Conservation (phyloP, 2,113 vertebrate genomes). For the Scolopax mira region DNA sequence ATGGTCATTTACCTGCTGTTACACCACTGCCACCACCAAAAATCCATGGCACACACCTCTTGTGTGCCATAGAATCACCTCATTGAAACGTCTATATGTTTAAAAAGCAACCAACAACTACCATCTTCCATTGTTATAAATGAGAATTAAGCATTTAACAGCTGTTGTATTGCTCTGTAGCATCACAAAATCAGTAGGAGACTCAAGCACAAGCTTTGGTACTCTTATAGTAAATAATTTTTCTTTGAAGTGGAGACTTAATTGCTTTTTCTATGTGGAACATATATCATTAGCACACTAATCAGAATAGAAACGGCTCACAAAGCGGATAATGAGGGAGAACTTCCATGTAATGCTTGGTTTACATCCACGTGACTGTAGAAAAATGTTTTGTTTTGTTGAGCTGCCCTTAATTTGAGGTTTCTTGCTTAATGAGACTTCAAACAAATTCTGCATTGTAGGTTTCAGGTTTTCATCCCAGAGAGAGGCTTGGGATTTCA, state of each 20-base stretch:
- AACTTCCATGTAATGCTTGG: neutral
- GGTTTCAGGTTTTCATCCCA: conserved; percentile 57
- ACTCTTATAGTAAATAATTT: neutral
- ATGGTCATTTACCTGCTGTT: neutral
- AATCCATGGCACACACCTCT: neutral
- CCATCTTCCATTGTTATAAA: neutral
- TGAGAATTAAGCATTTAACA: neutral
- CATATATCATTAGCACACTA: conserved; percentile 16
- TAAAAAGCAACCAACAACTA: neutral
- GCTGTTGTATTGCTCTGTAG: neutral
- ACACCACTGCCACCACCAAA: neutral
- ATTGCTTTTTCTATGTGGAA: conserved; percentile 40
- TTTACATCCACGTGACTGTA: conserved; percentile 6
- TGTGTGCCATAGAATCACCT: neutral
- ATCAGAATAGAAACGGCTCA: conserved; percentile 14
- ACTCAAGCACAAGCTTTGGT: neutral
- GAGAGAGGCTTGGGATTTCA: conserved; percentile 16
- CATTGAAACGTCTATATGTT: neutral
- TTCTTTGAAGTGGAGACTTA: conserved; percentile 50
- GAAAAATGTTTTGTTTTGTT: conserved; percentile 60
- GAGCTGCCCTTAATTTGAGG: conserved; percentile 53
- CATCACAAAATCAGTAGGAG: neutral
- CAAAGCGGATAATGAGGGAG: conserved; percentile 47
- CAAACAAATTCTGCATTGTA: conserved; percentile 46
- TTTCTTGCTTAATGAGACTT: conserved; percentile 59